phyloP scores from a whole-genome alignment of 1,140 invertebrate species.

The Scaptodrosophila lebanonensis region DNA sequence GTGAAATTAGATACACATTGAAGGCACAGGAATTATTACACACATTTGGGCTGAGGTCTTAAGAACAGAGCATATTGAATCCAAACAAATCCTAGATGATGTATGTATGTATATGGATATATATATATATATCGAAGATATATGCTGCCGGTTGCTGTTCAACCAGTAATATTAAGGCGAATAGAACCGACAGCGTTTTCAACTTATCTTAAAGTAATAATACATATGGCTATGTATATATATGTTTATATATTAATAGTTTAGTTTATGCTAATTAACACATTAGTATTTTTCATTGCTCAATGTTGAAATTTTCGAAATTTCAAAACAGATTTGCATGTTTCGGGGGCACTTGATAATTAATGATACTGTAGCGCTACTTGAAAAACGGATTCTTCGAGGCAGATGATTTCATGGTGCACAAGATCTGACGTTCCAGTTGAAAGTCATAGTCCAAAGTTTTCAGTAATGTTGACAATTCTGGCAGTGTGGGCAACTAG shows the following conservation, averaged over 20 bases:
- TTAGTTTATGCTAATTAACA: constrained; percentile 32
- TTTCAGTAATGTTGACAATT: constrained; percentile 52
- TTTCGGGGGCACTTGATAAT: neutral
- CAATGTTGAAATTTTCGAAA: constrained; percentile 9
- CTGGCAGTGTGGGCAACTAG: constrained; percentile 59
- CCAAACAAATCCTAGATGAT: too few species aligned
- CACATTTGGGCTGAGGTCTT: constrained; percentile 42
- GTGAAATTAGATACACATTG: constrained; percentile 47
- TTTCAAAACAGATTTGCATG: too few species aligned
- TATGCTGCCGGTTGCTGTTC: too few species aligned
- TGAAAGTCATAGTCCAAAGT: constrained; percentile 75
- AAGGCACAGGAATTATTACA: constrained; percentile 67
- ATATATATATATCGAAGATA: too few species aligned
- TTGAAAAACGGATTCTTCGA: constrained; percentile 77
- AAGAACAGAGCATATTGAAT: constrained; percentile 2
- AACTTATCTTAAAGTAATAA: constrained; percentile 5
- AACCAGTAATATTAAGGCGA: too few species aligned
- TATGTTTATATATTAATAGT: constrained; percentile 14
- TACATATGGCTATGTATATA: neutral
- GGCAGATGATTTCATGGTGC: constrained; percentile 75
- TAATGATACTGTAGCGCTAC: constrained; percentile 23
- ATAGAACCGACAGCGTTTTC: too few species aligned
- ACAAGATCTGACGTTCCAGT: constrained; percentile 73
- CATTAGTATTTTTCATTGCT: constrained; percentile 17
- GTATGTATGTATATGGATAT: too few species aligned